A percentile compares a stretch with the other conserved stretches of the same genome.
Conservation (phyloP, 1,140 invertebrate genomes). For the Monomorium pharaonis region DNA sequence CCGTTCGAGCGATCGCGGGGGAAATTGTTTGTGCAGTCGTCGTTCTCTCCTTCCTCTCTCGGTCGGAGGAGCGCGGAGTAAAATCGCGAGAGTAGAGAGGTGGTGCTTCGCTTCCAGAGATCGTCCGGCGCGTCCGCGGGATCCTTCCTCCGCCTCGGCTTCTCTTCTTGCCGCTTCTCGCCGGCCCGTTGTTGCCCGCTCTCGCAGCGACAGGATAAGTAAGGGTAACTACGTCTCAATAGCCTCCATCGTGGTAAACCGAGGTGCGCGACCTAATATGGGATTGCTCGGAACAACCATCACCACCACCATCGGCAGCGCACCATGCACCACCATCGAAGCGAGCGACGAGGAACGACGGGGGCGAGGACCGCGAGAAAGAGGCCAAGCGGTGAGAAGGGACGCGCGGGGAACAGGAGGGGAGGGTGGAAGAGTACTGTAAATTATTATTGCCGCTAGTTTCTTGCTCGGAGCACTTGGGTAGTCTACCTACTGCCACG, state of each 20-base stretch:
- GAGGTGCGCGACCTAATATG: constrained; percentile 68
- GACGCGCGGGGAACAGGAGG: constrained; percentile 2
- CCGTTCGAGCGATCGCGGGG: background rate
- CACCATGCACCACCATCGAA: constrained; percentile 32
- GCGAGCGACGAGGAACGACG: constrained; percentile 26
- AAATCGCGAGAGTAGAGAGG: constrained; percentile 26
- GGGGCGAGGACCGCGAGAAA: background rate
- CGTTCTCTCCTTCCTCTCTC: too few species aligned
- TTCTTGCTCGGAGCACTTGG: constrained; percentile 62
- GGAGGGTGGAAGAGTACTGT: constrained; percentile 66
- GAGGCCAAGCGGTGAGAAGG: background rate
- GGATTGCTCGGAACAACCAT: constrained; percentile 69
- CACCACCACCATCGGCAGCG: constrained; percentile 2
- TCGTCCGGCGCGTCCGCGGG: background rate
- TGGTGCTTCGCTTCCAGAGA: constrained; percentile 46
- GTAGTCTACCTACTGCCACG: constrained; percentile 55
- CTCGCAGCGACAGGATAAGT: constrained; percentile 61
- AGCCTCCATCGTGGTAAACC: constrained; percentile 65
- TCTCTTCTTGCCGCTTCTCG: constrained; percentile 18
- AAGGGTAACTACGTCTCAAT: constrained; percentile 74
- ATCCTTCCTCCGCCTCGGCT: background rate
- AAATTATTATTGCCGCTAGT: constrained; percentile 74
- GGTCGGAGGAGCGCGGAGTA: background rate
- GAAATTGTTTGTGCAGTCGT: constrained; percentile 33
- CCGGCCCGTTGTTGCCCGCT: constrained; percentile 36